Evolutionary conservation across 2,888 invertebrate species (phyloP), one percentile per base, ranked within the genome.

Genomic region (Dasypolia templi): DNA sequence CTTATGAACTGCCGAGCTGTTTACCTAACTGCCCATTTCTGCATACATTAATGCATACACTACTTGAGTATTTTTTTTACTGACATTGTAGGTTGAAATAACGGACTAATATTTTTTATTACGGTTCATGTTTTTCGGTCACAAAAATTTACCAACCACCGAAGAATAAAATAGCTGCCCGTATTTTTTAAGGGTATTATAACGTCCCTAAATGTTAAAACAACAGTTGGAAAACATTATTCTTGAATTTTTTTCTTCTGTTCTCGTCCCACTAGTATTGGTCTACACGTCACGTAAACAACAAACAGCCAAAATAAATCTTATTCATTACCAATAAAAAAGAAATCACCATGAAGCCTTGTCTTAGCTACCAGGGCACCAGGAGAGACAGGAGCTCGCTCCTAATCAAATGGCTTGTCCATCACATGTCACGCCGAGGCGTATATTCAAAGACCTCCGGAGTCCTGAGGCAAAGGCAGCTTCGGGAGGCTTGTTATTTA

Each of bases 361-460:
- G 51, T 75, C 44, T 56, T n/a, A 39, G 44, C 26, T 62, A 66
- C 55, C 44, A 53, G 56, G 42, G 9, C 22, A 35, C 26, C 56
- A 49, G 63, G 29, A 46, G 46, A 65, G 68, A 82, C 68, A 46
- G 56, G 69, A 67, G 66, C 39, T 64, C 39, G 42, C 42, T 69
- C 59, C 74, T 66, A 83, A 85, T 85, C 82, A 75, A 74, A 83
- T 82, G 72, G 56, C 82, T 70, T 70, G 82, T 77, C 82, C 63
- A 58, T 85, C 82, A 85, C 72, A 72, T 58, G 72, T 85, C 85
- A 32, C 51, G 44, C 63, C n/a, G 49, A 61, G 49, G 49, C 46
- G 53, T 59, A 29, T 51, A 32, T 42, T 77, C 61, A 62, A 67
- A 67, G 35, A 58, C 82, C 80, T 56, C 65, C 53, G 5, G 68